A percentile compares a stretch with the other conserved stretches of the same genome.
These are phyloP conservation scores for Microctonus brassicae DNA, from an alignment of 2,888 invertebrate genomes.

Conservation along the genomic window DNA sequence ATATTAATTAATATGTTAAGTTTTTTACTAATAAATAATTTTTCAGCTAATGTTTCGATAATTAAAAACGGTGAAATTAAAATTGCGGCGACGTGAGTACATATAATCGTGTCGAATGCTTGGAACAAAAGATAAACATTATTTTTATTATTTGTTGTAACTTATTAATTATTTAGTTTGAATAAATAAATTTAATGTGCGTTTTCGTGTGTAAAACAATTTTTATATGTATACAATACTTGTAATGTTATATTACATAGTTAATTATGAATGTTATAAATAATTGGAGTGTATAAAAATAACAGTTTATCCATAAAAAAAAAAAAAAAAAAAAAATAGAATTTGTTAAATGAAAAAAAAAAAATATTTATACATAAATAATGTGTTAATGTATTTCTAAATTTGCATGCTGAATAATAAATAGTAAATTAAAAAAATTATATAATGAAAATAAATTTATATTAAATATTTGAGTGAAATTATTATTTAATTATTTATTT, in stretches of 20 bases:
- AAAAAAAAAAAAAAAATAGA: neutral
- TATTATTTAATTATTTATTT: neutral
- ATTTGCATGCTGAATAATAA: neutral
- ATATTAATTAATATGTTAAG: too few species aligned
- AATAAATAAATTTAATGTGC: slow-evolving; percentile 15
- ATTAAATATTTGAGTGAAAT: neutral
- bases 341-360: too few species aligned
- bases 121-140: slow-evolving; percentile 40
- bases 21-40: slow-evolving; percentile 42
- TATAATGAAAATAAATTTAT: neutral
- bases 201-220: neutral
- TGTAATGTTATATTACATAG: too few species aligned
- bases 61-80: slow-evolving; percentile 51
- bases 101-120: slow-evolving; percentile 21
- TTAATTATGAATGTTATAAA: slow-evolving; percentile 33
- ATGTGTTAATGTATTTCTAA: neutral
- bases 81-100: slow-evolving; percentile 52
- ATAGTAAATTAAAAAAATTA: neutral
- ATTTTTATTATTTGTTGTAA: slow-evolving; percentile 18
- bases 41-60: slow-evolving; percentile 53
- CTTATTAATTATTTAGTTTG: slow-evolving; percentile 36
- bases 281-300: slow-evolving; percentile 19
- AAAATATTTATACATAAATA: too few species aligned
- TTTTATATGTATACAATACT: neutral
- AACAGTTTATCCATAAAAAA: neutral